Conservation (phyloP, 2,113 vertebrate species). For the Tympanuchus pallidicinctus region DNA sequence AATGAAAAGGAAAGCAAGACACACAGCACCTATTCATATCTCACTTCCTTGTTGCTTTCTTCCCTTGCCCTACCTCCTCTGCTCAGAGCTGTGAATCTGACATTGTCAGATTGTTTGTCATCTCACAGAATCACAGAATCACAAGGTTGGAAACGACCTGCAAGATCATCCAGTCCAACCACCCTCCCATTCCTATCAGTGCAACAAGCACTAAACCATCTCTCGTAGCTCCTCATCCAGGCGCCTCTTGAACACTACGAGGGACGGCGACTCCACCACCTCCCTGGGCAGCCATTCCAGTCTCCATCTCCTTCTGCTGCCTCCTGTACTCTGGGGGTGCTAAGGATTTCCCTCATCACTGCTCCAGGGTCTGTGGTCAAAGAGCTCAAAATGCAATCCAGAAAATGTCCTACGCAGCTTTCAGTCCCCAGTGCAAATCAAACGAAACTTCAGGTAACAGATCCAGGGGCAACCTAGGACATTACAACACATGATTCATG, state of each 20-base stretch:
- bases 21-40: neutral
- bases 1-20: neutral
- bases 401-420: neutral
- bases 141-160: no score
- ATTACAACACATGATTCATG: neutral
- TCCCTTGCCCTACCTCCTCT: neutral
- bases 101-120: neutral
- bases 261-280: no score
- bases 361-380: neutral
- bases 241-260: no score
- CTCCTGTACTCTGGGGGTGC: neutral
- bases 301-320: neutral
- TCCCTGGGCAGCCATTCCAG: no score
- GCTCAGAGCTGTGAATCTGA: neutral
- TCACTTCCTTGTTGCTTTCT: neutral
- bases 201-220: no score
- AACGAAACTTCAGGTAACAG: neutral
- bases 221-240: no score
- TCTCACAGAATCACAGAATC: neutral
- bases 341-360: neutral
- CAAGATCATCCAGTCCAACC: no score
- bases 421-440: neutral
- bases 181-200: no score
- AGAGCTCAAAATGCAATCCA: neutral
- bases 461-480: neutral